Base-by-base conservation (phyloP, 2,888 invertebrate genomes). In the Crossocerus cetratus region DNA sequence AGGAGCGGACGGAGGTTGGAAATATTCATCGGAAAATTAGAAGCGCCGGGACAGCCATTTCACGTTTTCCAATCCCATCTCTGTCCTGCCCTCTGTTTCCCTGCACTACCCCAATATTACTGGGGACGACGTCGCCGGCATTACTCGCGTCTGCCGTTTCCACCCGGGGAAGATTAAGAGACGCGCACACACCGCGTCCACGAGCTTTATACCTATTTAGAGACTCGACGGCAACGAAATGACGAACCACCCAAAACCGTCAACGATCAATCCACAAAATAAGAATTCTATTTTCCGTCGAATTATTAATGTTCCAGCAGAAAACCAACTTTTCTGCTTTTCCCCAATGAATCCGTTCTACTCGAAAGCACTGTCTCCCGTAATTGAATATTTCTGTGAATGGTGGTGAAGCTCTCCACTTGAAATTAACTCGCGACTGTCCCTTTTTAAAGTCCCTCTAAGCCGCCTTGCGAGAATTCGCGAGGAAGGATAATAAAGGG, bases 1-100 rank as follows among this genome's bases (percentile, higher is more conserved):
- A 32, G 32, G 32, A 11, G 32, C 32, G 32, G 32, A 32, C 56
- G 32, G 8, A 44, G 13, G 57, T n/a, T 16, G 67, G 65, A 67
- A 68, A 68, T 55, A 73, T 61, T 65, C 60, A 62, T 55, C 53
- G 70, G 73, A 71, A 80, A 78, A 80, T 78, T 78, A 74, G 59
- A 77, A 66, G 64, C 42, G 71, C 62, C 64, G 68, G 16, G n/a
- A 65, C 77, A 32, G 42, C 61, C 49, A 61, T 73, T 73, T 66
- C 70, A 45, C 66, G 70, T 77, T 62, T 66, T 70, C 63, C 73
- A 62, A 69, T 78, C 70, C 61, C 68, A 64, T 65, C 66, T 32
- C 8, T 32, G 32, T 32, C 32, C 32, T 32, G 56, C 53, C 59
- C 59, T 42, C 16, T 59, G 58, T 72, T 64, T 64, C 74, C 63